Percentiles rank a stretch among this genome's conserved stretches.
These are phyloP conservation scores for Leucoraja ocellata DNA, from an alignment of 2,797 vertebrate species.

Conservation along the genomic window DNA sequence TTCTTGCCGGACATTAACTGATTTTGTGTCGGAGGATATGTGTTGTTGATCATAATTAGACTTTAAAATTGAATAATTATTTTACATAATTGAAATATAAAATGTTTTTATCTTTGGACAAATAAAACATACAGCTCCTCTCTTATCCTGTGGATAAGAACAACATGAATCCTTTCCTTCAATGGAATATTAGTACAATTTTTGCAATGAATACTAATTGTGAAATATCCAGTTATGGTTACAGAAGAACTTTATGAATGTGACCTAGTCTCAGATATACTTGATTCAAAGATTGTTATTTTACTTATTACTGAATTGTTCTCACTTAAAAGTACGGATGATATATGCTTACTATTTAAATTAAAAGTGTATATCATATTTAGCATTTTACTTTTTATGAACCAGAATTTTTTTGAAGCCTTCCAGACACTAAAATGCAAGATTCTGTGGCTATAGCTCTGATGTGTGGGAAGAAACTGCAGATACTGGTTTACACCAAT, in stretches of 20 bases:
- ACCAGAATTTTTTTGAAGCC: not conserved
- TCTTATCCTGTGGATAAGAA: not conserved
- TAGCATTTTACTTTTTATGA: not conserved
- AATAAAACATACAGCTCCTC: not conserved
- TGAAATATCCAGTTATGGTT: not conserved
- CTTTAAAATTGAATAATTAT: not conserved
- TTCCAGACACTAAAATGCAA: not conserved
- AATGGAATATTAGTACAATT: not conserved
- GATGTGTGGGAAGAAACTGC: not conserved
- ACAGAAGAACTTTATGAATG: not conserved
- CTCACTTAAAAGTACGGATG: not conserved
- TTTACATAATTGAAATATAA: not conserved
- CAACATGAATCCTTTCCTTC: not conserved
- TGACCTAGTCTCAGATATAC: not conserved
- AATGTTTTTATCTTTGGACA: not conserved
- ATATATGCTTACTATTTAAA: not conserved
- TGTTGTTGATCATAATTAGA: not conserved
- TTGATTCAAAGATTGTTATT: not conserved
- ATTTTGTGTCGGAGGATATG: not conserved
- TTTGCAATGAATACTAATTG: not conserved
- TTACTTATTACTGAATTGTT: not conserved
- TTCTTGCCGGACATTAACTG: not conserved
- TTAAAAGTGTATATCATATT: not conserved
- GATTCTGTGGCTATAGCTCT: not conserved
- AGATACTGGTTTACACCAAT: no score